These are phyloP conservation scores for Thalpophila matura DNA, from an alignment of 2,888 invertebrate genomes.

Conservation along the genomic window DNA sequence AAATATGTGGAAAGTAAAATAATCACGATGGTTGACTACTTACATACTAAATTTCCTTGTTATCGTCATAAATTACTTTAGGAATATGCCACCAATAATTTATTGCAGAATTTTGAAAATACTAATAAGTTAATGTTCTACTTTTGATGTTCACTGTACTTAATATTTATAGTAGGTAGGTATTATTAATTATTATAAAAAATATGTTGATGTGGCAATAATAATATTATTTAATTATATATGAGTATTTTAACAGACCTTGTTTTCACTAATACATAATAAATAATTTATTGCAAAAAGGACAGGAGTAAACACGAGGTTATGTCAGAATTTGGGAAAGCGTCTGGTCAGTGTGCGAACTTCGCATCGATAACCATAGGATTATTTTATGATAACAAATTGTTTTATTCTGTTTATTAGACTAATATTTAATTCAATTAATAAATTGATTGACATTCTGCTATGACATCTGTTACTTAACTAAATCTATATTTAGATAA, in stretches of 20 bases:
- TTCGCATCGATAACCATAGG: constrained; percentile 12
- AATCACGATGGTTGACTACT: neutral
- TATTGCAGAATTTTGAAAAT: neutral
- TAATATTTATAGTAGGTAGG: neutral
- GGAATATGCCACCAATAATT: too few species aligned
- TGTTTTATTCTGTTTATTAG: constrained; percentile 4
- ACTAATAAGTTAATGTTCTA: neutral
- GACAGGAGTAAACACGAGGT: constrained; percentile 3
- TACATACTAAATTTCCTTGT: neutral
- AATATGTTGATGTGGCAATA: neutral
- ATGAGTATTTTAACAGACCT: neutral
- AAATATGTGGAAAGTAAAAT: neutral
- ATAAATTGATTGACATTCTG: constrained; percentile 4
- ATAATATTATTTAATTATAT: neutral
- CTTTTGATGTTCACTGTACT: constrained; percentile 14
- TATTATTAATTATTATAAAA: neutral
- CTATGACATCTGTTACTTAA: constrained; percentile 1
- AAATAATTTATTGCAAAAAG: constrained; percentile 17
- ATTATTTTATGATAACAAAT: neutral
- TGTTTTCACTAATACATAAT: neutral
- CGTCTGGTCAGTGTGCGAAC: constrained; percentile 2
- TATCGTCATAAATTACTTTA: too few species aligned
- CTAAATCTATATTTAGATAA: neutral
- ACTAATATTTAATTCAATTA: constrained; percentile 2
- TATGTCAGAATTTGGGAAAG: neutral